These are phyloP conservation scores for Ochotona princeps DNA, from an alignment of 2,113 vertebrate genomes.

Conservation along the genomic window DNA sequence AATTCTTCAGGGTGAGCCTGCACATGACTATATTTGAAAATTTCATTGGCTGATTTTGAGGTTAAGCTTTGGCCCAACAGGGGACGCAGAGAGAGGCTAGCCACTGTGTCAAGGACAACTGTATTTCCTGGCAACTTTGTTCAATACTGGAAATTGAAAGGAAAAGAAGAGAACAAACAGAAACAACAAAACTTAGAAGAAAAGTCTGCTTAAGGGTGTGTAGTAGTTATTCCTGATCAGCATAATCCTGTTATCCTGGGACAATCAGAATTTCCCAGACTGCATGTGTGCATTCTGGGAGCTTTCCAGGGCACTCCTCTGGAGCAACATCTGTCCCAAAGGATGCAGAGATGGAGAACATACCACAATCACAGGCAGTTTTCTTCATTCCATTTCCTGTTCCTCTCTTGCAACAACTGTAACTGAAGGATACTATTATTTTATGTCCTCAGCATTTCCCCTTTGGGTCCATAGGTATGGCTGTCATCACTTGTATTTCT, in stretches of 20 bases:
- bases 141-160: not conserved
- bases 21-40: not conserved
- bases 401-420: not conserved
- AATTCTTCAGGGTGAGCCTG: not conserved
- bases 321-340: not conserved
- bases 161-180: not conserved
- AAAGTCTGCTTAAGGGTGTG: not conserved
- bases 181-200: not conserved
- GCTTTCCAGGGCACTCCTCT: not conserved
- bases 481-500: constrained; percentile 11
- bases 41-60: not conserved
- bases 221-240: not conserved
- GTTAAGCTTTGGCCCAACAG: not conserved
- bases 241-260: not conserved
- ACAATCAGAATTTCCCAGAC: not conserved
- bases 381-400: not conserved
- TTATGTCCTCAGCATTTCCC: constrained; percentile 1
- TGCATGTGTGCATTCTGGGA: not conserved
- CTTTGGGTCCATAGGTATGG: not conserved
- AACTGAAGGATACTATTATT: not conserved
- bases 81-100: not conserved
- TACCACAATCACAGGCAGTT: not conserved
- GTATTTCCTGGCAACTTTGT: not conserved
- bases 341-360: not conserved
- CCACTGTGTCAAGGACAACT: not conserved